phyloP scores from a whole-genome alignment of 92 coral and sea anemone genomes.

The Micromussa lordhowensis region DNA sequence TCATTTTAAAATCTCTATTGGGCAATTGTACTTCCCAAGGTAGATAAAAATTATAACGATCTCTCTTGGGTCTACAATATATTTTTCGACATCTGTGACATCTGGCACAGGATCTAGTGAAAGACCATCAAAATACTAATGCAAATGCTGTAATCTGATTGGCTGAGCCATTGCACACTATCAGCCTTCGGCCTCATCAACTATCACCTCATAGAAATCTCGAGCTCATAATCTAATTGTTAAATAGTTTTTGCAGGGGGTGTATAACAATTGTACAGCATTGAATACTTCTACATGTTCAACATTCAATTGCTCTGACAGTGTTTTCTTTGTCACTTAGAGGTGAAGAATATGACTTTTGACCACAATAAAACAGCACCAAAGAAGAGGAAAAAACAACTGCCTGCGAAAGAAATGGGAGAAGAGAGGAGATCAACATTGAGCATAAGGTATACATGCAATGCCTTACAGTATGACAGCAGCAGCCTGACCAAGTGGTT shows the following conservation, averaged over 20 bases:
- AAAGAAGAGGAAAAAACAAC: slow-evolving; percentile 87
- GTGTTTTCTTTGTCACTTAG: slow-evolving; percentile 39
- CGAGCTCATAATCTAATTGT: too few relatives aligned
- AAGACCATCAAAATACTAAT: too few relatives aligned
- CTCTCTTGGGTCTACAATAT: background rate
- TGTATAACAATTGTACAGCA: background rate
- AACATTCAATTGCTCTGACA: background rate
- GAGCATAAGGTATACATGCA: slow-evolving; percentile 80
- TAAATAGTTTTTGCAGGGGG: background rate
- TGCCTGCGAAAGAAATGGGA: slow-evolving; percentile 86
- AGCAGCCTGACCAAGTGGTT: too few relatives aligned
- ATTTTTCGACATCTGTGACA: too few relatives aligned
- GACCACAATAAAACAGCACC: slow-evolving; percentile 90
- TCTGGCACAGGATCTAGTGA: too few relatives aligned
- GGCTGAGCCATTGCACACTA: too few relatives aligned
- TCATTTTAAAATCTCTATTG: too few relatives aligned
- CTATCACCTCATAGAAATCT: too few relatives aligned
- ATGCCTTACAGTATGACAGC: background rate
- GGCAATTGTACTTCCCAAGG: background rate
- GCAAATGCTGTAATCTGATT: too few relatives aligned
- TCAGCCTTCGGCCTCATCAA: too few relatives aligned
- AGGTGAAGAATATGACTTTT: slow-evolving; percentile 93
- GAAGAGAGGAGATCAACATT: slow-evolving; percentile 93
- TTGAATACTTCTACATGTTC: background rate
- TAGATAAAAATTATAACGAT: background rate